Conservation (phyloP, 2,888 invertebrate species). For the Corythucha ciliata region DNA sequence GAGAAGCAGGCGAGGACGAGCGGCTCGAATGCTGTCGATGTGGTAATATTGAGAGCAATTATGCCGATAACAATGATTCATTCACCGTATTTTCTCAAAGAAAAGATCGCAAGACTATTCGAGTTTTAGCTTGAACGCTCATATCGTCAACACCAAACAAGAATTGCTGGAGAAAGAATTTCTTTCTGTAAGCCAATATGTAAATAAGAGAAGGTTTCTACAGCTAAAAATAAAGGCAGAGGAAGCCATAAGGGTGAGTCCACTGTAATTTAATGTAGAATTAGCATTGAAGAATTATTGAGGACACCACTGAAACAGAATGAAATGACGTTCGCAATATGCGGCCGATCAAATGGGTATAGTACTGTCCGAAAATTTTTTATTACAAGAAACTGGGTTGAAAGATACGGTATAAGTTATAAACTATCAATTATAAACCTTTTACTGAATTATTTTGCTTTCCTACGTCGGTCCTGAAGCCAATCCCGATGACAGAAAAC, state of each 20-base stretch:
- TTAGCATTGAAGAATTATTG: background rate
- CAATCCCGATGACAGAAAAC: constrained; percentile 18
- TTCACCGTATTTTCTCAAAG: too few relatives aligned
- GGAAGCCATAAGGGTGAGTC: constrained; percentile 18
- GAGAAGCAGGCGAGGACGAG: too few relatives aligned
- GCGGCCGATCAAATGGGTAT: constrained; percentile 20
- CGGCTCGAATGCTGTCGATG: too few relatives aligned
- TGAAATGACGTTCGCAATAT: constrained; percentile 23
- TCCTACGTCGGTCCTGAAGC: constrained; percentile 7
- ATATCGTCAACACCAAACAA: too few relatives aligned
- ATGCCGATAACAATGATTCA: too few relatives aligned
- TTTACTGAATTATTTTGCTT: too few relatives aligned
- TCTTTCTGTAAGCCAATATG: constrained; percentile 15
- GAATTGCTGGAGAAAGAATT: constrained; percentile 21
- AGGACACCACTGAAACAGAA: constrained; percentile 10
- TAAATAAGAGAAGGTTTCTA: constrained; percentile 16
- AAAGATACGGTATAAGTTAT: constrained; percentile 49
- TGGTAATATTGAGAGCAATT: too few relatives aligned
- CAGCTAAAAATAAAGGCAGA: constrained; percentile 21
- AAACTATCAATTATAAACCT: too few relatives aligned
- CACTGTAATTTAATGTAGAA: background rate
- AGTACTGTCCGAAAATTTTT: constrained; percentile 55
- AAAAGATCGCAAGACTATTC: too few relatives aligned
- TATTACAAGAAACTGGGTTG: constrained; percentile 59
- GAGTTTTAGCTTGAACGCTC: too few relatives aligned